Evolutionary conservation across 1,140 invertebrate genomes (phyloP).

Genomic region (Eupristina koningsbergeri): DNA sequence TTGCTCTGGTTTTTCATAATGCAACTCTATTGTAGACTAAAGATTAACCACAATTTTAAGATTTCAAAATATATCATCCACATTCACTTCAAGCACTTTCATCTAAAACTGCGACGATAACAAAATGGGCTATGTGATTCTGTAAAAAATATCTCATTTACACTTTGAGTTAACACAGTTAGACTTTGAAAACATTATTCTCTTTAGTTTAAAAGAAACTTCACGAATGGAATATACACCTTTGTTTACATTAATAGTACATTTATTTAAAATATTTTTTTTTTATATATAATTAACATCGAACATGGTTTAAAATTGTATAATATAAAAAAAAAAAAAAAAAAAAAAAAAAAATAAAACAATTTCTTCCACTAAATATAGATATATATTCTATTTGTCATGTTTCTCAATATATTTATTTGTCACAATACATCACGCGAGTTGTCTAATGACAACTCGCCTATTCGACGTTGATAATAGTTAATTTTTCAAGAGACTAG

Average conservation of each 20-base stretch:
- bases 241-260: too few relatives aligned
- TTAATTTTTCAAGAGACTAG: slow-evolving; percentile 5
- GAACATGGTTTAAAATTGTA: not conserved
- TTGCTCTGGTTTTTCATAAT: slow-evolving; percentile 1
- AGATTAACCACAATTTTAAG: not conserved
- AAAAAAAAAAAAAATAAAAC: not conserved
- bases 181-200: slow-evolving; percentile 7
- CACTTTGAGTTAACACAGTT: slow-evolving; percentile 31
- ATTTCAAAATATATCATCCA: not conserved
- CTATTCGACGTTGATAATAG: slow-evolving; percentile 25
- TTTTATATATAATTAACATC: not conserved
- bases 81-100: not conserved
- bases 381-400: slow-evolving; percentile 38
- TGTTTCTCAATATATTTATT: slow-evolving; percentile 61
- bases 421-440: slow-evolving; percentile 58
- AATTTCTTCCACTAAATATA: not conserved
- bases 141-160: slow-evolving; percentile 47
- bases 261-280: slow-evolving; percentile 26
- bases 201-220: slow-evolving; percentile 32
- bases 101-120: slow-evolving; percentile 38
- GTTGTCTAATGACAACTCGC: slow-evolving; percentile 48
- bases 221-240: slow-evolving; percentile 25
- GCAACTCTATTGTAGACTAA: not conserved
- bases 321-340: too few relatives aligned
- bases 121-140: not conserved